Conservation (phyloP, 2,888 invertebrate species). For the Leucophora obtusa region DNA sequence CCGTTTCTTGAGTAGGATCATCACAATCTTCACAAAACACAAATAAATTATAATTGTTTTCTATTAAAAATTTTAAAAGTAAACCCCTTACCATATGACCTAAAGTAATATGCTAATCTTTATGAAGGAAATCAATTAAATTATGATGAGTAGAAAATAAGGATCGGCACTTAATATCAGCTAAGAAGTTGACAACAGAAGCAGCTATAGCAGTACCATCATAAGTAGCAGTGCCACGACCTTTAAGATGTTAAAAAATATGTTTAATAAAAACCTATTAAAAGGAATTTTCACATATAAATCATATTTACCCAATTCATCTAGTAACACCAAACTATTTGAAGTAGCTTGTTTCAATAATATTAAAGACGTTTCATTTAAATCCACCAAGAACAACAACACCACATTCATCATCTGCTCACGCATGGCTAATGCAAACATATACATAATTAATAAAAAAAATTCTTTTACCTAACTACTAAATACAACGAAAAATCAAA, state of each 20-base stretch:
- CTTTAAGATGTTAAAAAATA: constrained; percentile 73
- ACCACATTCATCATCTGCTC: too few relatives aligned
- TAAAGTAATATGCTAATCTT: constrained; percentile 83
- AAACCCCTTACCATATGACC: constrained; percentile 96
- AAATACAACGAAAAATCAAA: too few relatives aligned
- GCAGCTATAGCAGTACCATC: constrained; percentile 98
- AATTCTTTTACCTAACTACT: too few relatives aligned
- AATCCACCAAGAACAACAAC: constrained; percentile 94
- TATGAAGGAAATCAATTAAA: constrained; percentile 89
- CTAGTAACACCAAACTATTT: too few relatives aligned
- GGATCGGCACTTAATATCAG: constrained; percentile 86
- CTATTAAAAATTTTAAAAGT: background rate
- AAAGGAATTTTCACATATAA: too few relatives aligned
- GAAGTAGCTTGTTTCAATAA: constrained; percentile 91
- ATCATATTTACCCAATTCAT: too few relatives aligned
- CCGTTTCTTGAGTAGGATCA: constrained; percentile 92
- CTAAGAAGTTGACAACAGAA: constrained; percentile 90
- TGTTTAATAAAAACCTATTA: too few relatives aligned
- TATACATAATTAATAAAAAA: too few relatives aligned
- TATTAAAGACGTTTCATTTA: constrained; percentile 95
- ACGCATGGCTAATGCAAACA: too few relatives aligned
- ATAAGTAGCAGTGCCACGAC: constrained; percentile 97
- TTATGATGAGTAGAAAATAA: constrained; percentile 97
- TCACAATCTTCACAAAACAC: constrained; percentile 81
- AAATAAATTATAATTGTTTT: background rate